phyloP scores from a whole-genome alignment of 2,888 invertebrate genomes.

The Thymelicus acteon region DNA sequence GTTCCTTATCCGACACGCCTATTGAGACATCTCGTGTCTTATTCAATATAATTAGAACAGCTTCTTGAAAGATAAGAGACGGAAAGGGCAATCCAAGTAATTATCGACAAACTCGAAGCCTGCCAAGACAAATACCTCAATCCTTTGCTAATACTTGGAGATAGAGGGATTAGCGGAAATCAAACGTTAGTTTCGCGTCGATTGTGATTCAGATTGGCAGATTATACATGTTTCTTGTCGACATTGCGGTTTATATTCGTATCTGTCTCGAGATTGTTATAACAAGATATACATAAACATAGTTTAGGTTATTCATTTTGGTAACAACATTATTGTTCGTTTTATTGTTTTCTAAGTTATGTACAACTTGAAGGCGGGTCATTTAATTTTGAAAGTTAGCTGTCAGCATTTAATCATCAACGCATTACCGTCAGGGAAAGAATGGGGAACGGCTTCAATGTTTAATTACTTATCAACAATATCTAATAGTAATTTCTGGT shows the following conservation, averaged over 20 bases:
- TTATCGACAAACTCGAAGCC: slow-evolving; percentile 41
- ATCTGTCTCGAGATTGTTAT: background rate
- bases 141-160: slow-evolving; percentile 32
- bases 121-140: slow-evolving; percentile 31
- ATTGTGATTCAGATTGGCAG: slow-evolving; percentile 22
- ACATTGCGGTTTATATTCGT: background rate
- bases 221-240: slow-evolving; percentile 2
- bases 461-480: no score
- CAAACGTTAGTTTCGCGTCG: slow-evolving; percentile 30
- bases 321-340: no score
- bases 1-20: slow-evolving; percentile 7
- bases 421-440: no score
- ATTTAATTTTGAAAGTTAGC: no score
- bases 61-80: slow-evolving; percentile 44
- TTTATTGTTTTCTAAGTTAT: no score
- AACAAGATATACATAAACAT: background rate
- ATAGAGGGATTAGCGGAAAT: slow-evolving; percentile 31
- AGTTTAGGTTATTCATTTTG: no score
- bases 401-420: no score
- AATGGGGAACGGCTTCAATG: no score
- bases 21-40: slow-evolving; percentile 9
- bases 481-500: no score
- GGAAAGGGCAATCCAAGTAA: slow-evolving; percentile 45
- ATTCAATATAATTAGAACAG: slow-evolving; percentile 44
- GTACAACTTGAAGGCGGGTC: no score